Evolutionary conservation across 2,113 vertebrate genomes (phyloP), one percentile per base, ranked within the genome.

Genomic region (Hippocampus zosterae): DNA sequence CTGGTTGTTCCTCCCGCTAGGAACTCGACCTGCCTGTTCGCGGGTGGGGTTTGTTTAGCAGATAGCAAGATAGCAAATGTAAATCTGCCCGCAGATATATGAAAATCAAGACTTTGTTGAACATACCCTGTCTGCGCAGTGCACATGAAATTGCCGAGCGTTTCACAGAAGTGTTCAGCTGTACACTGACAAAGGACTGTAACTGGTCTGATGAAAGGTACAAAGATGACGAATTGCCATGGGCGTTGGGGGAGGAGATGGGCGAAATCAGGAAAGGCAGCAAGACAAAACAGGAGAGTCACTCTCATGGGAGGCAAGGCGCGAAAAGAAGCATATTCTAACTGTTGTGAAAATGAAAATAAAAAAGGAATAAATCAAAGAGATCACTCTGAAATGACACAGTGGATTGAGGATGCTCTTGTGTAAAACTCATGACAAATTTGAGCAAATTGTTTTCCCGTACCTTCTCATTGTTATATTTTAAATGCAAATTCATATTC

Each of bases 1-100:
- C 46, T 84, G 74, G 74, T 79, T 67, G 74, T 80, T 80, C 70
- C 69, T 86, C 82, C 33, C 81, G 55, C 67, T 79, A 81, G 76
- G 85, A 85, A 70, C 55, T 21, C 44, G 69, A 21, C 56, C 48
- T 13, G 13, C 73, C 59, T 67, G 77, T 70, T 81, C 65, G 41
- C 75, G 81, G 84, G 57, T 64, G 63, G 52, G 71, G 41, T 83
- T 83, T 73, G 71, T 86, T 87, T 80, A 74, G 68, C 56, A 68
- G 61, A 72, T 72, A 53, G 42, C 42, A 44, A 44, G 42, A 44
- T 44, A 44, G 12, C 1, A n/a, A 40, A 33, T 37, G 29, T 52
- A 57, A 65, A 60, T 37, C 27, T 5, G 65, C 81, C 77, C 25
- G 68, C 46, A 80, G 83, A 21, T 75, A 56, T 81, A 78, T 63